These are phyloP conservation scores for Himantopus leucocephalus DNA, from an alignment of 2,113 vertebrate species.

Conservation along the genomic window DNA sequence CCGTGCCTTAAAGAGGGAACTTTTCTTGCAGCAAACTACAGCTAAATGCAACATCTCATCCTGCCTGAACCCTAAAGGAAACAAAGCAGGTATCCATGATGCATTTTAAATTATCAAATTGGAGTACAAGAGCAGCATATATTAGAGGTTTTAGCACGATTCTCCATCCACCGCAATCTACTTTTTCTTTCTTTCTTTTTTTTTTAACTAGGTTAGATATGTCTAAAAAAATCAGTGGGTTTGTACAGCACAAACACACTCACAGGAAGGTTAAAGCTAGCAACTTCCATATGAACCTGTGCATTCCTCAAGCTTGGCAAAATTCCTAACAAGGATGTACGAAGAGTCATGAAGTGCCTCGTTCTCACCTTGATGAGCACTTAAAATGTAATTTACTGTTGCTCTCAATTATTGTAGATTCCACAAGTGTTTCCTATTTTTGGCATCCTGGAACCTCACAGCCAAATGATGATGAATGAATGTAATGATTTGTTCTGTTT, in stretches of 20 bases:
- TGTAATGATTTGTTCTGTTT: slow-evolving; percentile 53
- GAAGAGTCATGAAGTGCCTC: slow-evolving; percentile 45
- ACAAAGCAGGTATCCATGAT: background rate
- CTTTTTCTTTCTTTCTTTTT: background rate
- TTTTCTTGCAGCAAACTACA: background rate
- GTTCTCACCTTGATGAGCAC: slow-evolving; percentile 68
- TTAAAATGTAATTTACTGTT: slow-evolving; percentile 72
- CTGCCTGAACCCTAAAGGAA: background rate
- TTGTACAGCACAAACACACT: background rate
- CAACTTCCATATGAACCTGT: background rate
- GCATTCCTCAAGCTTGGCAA: slow-evolving; percentile 24
- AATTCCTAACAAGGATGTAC: slow-evolving; percentile 51
- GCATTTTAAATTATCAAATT: background rate
- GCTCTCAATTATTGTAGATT: slow-evolving; percentile 71
- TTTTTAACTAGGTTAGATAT: background rate
- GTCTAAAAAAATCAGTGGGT: background rate
- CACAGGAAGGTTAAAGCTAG: background rate
- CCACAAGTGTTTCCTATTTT: slow-evolving; percentile 71
- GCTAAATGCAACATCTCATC: background rate
- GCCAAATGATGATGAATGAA: slow-evolving; percentile 70
- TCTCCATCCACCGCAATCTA: background rate
- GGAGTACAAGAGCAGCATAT: background rate
- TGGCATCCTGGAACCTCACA: slow-evolving; percentile 51
- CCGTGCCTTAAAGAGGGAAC: background rate
- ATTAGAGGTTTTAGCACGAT: background rate